Percentiles rank a stretch among this genome's conserved stretches.
Evolutionary conservation across 2,113 vertebrate genomes (phyloP).

Genomic region (Lampris incognitus): DNA sequence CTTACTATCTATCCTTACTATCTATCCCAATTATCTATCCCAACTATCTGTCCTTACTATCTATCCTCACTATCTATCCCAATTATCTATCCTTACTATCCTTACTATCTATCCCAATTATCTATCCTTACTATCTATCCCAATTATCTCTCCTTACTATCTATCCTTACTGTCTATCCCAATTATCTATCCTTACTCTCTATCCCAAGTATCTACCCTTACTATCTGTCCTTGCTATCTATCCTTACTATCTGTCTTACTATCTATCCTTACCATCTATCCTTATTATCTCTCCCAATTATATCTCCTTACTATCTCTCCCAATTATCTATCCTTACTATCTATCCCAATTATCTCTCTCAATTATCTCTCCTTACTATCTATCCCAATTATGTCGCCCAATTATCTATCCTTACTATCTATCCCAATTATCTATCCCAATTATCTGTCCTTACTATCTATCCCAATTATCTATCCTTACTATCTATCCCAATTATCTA

Average conservation of each 20-base stretch:
- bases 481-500: constrained; percentile 39
- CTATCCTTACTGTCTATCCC: no score
- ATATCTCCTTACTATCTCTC: no score
- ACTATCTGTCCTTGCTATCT: not conserved
- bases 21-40: constrained; percentile 40
- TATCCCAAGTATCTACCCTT: not conserved
- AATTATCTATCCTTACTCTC: no score
- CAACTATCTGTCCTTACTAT: not conserved
- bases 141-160: no score
- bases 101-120: no score
- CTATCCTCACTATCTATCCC: not conserved
- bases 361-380: no score
- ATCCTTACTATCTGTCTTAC: no score
- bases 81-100: constrained; percentile 53
- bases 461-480: not conserved
- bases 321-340: no score
- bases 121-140: no score
- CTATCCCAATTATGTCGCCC: no score
- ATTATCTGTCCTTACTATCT: constrained; percentile 33
- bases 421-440: not conserved
- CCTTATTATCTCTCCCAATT: no score
- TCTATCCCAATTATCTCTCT: no score
- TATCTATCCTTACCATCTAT: constrained; percentile 42
- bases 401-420: not conserved
- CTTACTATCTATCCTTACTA: not conserved